Conservation (phyloP, 2,888 invertebrate species). For the Perizoma flavofasciatum region DNA sequence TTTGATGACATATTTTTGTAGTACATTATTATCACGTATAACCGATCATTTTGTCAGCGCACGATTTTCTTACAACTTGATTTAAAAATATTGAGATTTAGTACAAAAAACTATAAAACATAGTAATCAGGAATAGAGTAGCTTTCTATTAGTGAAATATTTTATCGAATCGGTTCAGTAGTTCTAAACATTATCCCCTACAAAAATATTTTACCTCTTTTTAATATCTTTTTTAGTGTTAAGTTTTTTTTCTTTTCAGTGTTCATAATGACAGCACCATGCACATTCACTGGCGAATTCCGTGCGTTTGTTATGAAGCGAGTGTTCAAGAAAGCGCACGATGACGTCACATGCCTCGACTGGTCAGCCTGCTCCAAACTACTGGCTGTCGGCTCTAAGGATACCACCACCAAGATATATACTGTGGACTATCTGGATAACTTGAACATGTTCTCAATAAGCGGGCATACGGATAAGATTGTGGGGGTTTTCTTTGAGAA, state of each 20-base stretch:
- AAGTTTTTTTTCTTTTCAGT: constrained; percentile 70
- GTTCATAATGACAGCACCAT: constrained; percentile 94
- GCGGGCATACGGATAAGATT: constrained; percentile 93
- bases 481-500: constrained; percentile 95
- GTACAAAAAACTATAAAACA: too few species aligned
- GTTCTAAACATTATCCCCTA: too few species aligned
- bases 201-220: too few species aligned
- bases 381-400: constrained; percentile 95
- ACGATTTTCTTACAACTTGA: too few species aligned
- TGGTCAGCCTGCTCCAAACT: constrained; percentile 97
- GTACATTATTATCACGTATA: too few species aligned
- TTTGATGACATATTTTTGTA: too few species aligned
- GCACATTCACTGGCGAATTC: constrained; percentile 90
- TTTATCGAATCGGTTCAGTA: too few species aligned
- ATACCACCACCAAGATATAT: constrained; percentile 93
- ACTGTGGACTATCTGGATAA: constrained; percentile 89
- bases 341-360: constrained; percentile 93
- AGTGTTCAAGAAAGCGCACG: constrained; percentile 91
- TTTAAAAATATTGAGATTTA: too few species aligned
- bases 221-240: too few species aligned
- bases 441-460: constrained; percentile 89
- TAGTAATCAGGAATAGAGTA: too few species aligned
- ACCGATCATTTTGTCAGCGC: too few species aligned
- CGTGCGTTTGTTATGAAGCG: constrained; percentile 94
- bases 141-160: too few species aligned